Evolutionary conservation across 2,113 vertebrate genomes (phyloP).

Genomic region (Enhydra lutris): DNA sequence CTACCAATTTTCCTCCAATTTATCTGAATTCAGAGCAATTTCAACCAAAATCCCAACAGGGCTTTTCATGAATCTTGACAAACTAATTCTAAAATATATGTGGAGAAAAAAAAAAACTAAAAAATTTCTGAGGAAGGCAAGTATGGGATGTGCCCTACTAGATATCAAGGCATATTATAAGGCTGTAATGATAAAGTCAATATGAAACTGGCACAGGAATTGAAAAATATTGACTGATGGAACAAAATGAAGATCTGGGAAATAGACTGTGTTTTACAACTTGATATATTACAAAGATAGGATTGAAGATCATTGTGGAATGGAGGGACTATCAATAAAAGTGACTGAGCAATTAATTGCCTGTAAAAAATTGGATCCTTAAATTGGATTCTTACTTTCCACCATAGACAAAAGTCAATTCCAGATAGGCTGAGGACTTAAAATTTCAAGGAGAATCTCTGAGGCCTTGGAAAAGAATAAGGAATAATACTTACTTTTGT

Average conservation of each 20-base stretch:
- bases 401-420: not conserved
- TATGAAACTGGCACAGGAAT: not conserved
- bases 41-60: not conserved
- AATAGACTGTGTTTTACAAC: not conserved
- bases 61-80: not conserved
- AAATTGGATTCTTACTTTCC: slow-evolving; percentile 24
- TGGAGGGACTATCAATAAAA: not conserved
- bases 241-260: slow-evolving; percentile 28
- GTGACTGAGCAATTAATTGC: not conserved
- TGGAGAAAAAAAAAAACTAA: not conserved
- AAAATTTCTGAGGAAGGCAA: not conserved
- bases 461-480: not conserved
- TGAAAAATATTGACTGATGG: not conserved
- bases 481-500: not conserved
- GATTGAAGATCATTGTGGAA: not conserved
- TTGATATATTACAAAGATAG: not conserved
- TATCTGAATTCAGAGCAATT: not conserved
- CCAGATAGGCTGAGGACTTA: not conserved
- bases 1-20: not conserved
- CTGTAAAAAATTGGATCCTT: not conserved
- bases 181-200: not conserved
- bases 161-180: not conserved
- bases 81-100: not conserved
- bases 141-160: not conserved
- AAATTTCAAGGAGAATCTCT: not conserved